Evolutionary conservation across 2,888 invertebrate genomes (phyloP), one percentile per base, ranked within the genome.

Genomic region (Eilema griseolum): DNA sequence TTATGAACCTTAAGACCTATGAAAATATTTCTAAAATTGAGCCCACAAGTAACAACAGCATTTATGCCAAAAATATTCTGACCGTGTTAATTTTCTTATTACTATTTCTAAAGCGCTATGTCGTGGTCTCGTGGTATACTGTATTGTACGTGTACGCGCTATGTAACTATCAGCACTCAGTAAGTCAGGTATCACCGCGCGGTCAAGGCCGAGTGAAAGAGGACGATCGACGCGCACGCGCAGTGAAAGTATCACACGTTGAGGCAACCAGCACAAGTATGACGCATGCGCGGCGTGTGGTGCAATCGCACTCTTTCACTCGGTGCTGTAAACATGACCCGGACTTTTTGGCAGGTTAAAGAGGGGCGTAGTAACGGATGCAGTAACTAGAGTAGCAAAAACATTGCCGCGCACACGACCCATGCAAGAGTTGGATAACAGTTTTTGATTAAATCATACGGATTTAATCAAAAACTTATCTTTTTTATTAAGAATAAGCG

Each of bases 161-260:
- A 57, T 33, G 33, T 33, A 33, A 31, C 11, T n/a, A 24, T n/a
- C 20, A 12, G 28, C 28, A 14, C 31, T 20, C 56, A 31, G 3
- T 12, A 28, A 16, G 16, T 23, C 12, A 52, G 26, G 41, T 8
- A n/a, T 2, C 66, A 33, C 60, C 26, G 59, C 65, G 46, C 60
- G 81, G 84, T 83, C 83, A 83, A 82, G 83, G 83, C 61, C 77
- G 71, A 69, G 77, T 66, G 78, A 77, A 76, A 83, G 82, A 78
- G 73, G 69, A 70, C 70, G 56, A 1, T 11, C 26, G 57, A 41
- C n/a, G 14, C 76, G 72, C 73, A 66, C 62, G 74, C 69, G 41
- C 74, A 73, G 82, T 74, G 80, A 83, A 80, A 80, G 78, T 83
- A 60, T 7, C 41, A 41, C 68, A 67, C 31, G 52, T 63, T 20